phyloP scores from a whole-genome alignment of 2,797 vertebrate species.

The Salmo trutta region DNA sequence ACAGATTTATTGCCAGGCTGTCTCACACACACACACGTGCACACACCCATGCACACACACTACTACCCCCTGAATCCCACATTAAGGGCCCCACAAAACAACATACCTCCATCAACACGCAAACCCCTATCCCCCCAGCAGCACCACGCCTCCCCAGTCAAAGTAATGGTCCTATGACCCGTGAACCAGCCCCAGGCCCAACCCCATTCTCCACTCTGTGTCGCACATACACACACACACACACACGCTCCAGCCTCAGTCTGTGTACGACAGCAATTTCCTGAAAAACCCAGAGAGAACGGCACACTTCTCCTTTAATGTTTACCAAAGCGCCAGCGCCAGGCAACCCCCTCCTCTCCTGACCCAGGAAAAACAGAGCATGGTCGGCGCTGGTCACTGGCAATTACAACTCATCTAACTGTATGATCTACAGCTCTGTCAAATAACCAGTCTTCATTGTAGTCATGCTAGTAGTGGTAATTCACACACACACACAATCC shows the following conservation, averaged over 20 bases:
- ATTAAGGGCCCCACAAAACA: slow-evolving; percentile 69
- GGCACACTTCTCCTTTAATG: slow-evolving; percentile 82
- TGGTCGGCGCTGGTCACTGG: slow-evolving; percentile 47
- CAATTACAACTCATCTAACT: slow-evolving; percentile 60
- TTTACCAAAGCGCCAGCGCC: slow-evolving; percentile 44
- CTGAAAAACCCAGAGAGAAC: slow-evolving; percentile 84
- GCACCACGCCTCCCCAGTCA: slow-evolving; percentile 73
- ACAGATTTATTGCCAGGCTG: slow-evolving; percentile 66
- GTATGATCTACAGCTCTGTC: slow-evolving; percentile 65
- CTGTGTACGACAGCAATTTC: slow-evolving; percentile 86
- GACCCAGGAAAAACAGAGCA: slow-evolving; percentile 48
- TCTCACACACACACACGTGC: slow-evolving; percentile 38
- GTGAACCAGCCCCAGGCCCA: slow-evolving; percentile 75
- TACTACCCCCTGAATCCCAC: neutral
- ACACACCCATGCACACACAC: slow-evolving; percentile 5
- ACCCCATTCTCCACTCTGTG: slow-evolving; percentile 20
- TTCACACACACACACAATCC: too few relatives aligned
- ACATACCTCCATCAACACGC: slow-evolving; percentile 54
- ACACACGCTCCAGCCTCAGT: slow-evolving; percentile 72
- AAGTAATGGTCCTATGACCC: slow-evolving; percentile 76
- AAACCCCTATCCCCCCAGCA: slow-evolving; percentile 43
- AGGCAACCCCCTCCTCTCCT: slow-evolving; percentile 18
- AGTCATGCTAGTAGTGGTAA: too few relatives aligned
- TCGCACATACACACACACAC: slow-evolving; percentile 1
- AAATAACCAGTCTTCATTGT: slow-evolving; percentile 13